These are phyloP conservation scores for Aphelocoma coerulescens DNA, from an alignment of 2,113 vertebrate genomes.

Conservation along the genomic window DNA sequence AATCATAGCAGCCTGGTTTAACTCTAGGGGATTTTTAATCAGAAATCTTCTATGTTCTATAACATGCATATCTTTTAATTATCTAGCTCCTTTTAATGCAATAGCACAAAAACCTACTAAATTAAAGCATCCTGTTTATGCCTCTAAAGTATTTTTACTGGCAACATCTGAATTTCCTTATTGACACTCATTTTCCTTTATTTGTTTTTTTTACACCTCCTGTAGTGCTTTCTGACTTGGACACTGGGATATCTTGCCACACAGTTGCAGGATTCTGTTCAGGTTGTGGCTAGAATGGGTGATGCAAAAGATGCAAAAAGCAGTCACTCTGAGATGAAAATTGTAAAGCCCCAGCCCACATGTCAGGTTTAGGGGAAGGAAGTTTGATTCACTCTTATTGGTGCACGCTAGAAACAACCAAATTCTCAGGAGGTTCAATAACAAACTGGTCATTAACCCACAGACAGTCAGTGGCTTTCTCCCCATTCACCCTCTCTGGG, in stretches of 20 bases:
- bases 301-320: not conserved
- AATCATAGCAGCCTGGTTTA: not conserved
- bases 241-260: not conserved
- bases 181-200: not conserved
- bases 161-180: not conserved
- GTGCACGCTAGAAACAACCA: rapidly evolving
- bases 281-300: not conserved
- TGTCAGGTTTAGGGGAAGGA: too few species aligned
- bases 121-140: not conserved
- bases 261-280: not conserved
- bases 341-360: too few species aligned
- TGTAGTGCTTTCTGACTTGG: not conserved
- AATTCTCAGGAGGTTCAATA: not conserved
- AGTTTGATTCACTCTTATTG: not conserved
- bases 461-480: not conserved
- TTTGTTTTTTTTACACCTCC: not conserved
- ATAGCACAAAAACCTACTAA: not conserved
- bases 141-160: not conserved
- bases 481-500: too few species aligned
- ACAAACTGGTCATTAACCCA: not conserved
- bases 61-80: not conserved
- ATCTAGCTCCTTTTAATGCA: not conserved
- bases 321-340: not conserved
- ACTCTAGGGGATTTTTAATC: not conserved
- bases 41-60: not conserved